These are phyloP conservation scores for Echinops telfairi DNA, from an alignment of 2,113 vertebrate species.

Conservation along the genomic window DNA sequence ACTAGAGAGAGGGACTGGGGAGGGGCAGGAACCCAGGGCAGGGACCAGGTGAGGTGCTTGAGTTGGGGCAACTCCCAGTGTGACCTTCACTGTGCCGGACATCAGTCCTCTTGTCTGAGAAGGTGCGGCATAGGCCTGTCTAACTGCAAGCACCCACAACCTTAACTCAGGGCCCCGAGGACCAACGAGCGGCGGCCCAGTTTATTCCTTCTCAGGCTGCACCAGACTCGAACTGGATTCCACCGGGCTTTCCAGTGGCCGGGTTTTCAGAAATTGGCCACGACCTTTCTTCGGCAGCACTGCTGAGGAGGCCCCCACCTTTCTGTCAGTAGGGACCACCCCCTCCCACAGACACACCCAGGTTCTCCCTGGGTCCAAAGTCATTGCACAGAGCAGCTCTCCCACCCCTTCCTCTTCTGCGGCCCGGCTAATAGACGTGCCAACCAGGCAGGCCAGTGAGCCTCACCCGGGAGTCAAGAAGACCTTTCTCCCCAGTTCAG, in stretches of 20 bases:
- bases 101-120: not conserved
- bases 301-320: not conserved
- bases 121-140: rapidly evolving
- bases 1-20: not conserved
- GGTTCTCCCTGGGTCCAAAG: not conserved
- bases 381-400: not conserved
- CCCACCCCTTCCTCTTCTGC: conserved; percentile 43
- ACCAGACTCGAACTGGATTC: not conserved
- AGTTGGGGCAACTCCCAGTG: not conserved
- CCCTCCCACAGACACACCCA: not conserved
- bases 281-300: not conserved
- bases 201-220: not conserved
- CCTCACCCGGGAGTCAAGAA: not conserved
- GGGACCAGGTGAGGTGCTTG: not conserved
- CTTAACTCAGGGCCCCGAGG: not conserved
- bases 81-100: not conserved
- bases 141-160: not conserved
- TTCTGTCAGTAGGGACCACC: not conserved
- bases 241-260: not conserved
- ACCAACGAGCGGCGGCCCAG: not conserved
- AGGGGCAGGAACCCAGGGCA: too few species aligned
- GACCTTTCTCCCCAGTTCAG: not conserved
- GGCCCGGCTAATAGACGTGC: not conserved
- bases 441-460: not conserved
- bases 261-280: not conserved